Evolutionary conservation across 92 coral and sea anemone species (phyloP).

Genomic region (Palythoa caribaeorum): DNA sequence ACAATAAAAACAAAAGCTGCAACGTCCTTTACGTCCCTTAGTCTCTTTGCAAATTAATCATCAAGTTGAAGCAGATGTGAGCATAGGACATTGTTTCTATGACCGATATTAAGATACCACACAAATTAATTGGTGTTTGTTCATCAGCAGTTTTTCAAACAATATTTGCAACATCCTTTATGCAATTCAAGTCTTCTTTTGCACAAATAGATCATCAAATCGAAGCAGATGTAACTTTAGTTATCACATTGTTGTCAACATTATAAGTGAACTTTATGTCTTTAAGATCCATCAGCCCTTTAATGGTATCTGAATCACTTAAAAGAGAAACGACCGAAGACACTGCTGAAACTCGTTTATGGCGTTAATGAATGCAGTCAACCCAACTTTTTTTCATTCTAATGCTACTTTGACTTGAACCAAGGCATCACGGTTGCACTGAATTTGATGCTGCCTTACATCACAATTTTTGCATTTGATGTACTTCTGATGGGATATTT

Average conservation of each 20-base stretch:
- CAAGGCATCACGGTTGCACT: conserved; percentile 55
- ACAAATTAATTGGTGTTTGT: not conserved
- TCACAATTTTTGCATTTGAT: conserved; percentile 67
- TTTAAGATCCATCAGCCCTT: conserved; percentile 55
- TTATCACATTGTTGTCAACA: conserved; percentile 52
- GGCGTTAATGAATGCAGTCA: conserved; percentile 65
- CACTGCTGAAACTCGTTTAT: conserved; percentile 35
- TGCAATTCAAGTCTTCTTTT: conserved; percentile 6
- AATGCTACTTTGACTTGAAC: conserved; percentile 56
- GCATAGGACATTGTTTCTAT: not conserved
- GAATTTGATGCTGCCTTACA: conserved; percentile 50
- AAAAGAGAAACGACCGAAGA: conserved; percentile 44
- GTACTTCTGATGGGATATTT: conserved; percentile 50
- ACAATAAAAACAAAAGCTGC: conserved; percentile 3
- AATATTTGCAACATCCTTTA: not conserved
- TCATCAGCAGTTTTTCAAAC: not conserved
- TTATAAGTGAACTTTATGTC: conserved; percentile 58
- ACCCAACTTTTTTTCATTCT: conserved; percentile 59
- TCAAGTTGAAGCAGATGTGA: not conserved
- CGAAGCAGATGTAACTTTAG: conserved; percentile 38
- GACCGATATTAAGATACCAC: not conserved
- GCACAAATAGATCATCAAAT: conserved; percentile 10
- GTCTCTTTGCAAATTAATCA: not conserved
- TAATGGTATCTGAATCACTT: conserved; percentile 59
- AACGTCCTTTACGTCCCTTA: conserved; percentile 6